Evolutionary conservation across 2,797 vertebrate species (phyloP), one percentile per base, ranked within the genome.

Genomic region (Enteromius thamalakanensis): DNA sequence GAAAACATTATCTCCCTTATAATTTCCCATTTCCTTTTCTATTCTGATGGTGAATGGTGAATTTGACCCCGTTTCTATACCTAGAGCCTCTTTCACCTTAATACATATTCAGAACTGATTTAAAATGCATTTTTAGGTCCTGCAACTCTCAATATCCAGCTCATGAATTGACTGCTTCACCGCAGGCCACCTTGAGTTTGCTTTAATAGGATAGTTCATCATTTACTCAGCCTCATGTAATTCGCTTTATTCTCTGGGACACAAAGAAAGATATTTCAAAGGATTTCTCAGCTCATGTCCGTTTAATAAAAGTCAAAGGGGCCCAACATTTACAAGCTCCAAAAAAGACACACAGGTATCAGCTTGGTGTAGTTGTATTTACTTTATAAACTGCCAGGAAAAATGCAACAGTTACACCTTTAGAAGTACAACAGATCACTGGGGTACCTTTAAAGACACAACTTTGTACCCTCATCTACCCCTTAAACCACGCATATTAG

Each of bases 101-200:
- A 42, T 70, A 34, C 64, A 60, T 76, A 76, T 83, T 83, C 40
- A 83, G 21, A 40, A 77, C 51, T 69, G 51, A 78, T 83, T 83
- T 70, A 45, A 76, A 70, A 69, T 77, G 72, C 37, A 23, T 37
- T 70, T 67, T 60, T 68, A 45, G 51, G 4, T 62, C 53, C 26
- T 70, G 53, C n/a, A 70, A 29, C 14, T 58, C 51, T 78, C 42
- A 77, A 71, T 70, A 70, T 62, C 42, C 40, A 34, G 26, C 6
- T 60, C 19, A 60, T 78, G 53, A 69, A 70, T 40, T 29, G 42
- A 67, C 12, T 67, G 47, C 23, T 67, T 82, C 11, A 55, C 17
- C 5, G 11, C 17, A 55, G 47, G 67, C 60, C 71, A 26, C 34
- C 32, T 65, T 40, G 42, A 53, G 32, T 32, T 75, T 47, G 23